Conservation (phyloP, 2,113 vertebrate species). For the Pontoporia blainvillei region DNA sequence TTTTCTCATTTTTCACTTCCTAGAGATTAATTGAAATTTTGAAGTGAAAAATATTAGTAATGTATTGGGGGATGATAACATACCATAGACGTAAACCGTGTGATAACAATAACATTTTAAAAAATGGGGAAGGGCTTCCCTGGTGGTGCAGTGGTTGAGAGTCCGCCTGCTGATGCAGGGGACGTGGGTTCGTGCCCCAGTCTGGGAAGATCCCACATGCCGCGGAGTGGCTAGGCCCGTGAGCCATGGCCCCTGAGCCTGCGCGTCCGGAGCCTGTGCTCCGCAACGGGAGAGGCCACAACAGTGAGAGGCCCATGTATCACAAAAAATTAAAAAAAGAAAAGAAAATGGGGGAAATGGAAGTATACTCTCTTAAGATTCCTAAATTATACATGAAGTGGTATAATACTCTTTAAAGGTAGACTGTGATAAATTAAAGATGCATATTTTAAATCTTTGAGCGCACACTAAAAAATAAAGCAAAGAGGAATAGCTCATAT, state of each 20-base stretch:
- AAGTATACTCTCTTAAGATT: background rate
- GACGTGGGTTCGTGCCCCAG: no score
- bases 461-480: background rate
- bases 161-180: no score
- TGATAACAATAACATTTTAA: background rate
- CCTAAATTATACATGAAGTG: background rate
- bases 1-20: background rate
- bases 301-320: no score
- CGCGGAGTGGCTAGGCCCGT: no score
- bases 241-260: no score
- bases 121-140: background rate
- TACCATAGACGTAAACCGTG: background rate
- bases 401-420: background rate
- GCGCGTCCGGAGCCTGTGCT: no score
- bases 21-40: background rate
- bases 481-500: background rate
- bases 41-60: background rate
- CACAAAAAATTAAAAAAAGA: no score
- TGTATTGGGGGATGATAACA: background rate
- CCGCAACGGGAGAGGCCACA: no score
- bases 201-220: no score
- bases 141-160: no score
- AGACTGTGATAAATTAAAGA: background rate
- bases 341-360: background rate
- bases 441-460: background rate